Evolutionary conservation across 2,113 vertebrate genomes (phyloP).

Genomic region (Meleagris gallopavo): DNA sequence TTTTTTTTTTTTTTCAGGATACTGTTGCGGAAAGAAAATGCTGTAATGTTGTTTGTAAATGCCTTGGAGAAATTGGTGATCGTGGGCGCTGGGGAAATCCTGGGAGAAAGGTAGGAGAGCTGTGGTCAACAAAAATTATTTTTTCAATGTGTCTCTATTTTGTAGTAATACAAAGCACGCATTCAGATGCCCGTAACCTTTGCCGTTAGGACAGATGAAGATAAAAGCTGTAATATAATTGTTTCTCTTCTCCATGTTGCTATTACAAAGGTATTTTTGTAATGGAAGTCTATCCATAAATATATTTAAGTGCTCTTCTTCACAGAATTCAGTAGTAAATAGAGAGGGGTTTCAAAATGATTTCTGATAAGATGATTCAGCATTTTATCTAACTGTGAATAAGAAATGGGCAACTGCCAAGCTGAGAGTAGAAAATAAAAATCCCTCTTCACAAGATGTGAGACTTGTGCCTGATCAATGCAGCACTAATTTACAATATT

Average conservation of each 20-base stretch:
- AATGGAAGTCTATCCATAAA: not conserved
- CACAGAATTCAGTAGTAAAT: not conserved
- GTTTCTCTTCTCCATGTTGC: not conserved
- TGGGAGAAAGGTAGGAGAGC: slow-evolving; percentile 81
- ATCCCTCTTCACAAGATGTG: not conserved
- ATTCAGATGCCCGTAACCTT: not conserved
- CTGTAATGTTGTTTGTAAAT: slow-evolving; percentile 84
- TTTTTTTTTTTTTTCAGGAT: slow-evolving; percentile 70
- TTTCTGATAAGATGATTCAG: not conserved
- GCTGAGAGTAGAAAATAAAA: not conserved
- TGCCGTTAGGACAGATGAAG: not conserved
- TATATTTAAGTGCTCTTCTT: not conserved
- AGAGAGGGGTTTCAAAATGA: not conserved
- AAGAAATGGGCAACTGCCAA: not conserved
- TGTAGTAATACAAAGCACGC: not conserved
- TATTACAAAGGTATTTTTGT: not conserved
- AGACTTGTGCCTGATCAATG: not conserved
- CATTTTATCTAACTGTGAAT: not conserved
- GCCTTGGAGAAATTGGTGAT: slow-evolving; percentile 81
- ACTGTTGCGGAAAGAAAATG: slow-evolving; percentile 82
- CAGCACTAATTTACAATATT: not conserved
- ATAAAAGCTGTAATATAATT: not conserved
- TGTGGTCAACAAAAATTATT: not conserved
- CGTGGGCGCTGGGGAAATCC: slow-evolving; percentile 74
- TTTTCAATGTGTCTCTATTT: not conserved